Evolutionary conservation across 2,888 invertebrate genomes (phyloP).

Genomic region (Cephus pulcher): DNA sequence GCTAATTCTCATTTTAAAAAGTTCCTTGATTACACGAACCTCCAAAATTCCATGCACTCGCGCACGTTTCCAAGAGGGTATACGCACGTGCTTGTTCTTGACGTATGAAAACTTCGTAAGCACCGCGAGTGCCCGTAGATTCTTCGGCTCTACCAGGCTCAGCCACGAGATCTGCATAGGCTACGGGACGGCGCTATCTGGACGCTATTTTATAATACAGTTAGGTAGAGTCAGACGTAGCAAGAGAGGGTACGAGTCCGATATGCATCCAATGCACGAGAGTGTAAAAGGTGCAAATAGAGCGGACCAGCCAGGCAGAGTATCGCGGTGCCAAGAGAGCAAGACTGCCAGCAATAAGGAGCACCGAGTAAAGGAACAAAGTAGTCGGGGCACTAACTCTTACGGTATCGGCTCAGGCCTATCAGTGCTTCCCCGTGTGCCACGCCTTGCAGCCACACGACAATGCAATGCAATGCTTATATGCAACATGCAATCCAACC

Average conservation of each 20-base stretch:
- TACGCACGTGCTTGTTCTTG: background rate
- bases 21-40: background rate
- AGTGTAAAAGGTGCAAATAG: background rate
- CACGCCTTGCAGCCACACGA: conserved; percentile 48
- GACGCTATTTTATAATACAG: conserved; percentile 56
- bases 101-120: background rate
- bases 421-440: conserved; percentile 47
- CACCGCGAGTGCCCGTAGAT: background rate
- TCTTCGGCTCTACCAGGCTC: background rate
- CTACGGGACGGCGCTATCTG: conserved; percentile 34
- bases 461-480: conserved; percentile 41
- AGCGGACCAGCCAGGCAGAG: background rate
- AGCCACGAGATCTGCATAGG: background rate
- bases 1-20: background rate
- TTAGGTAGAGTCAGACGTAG: conserved; percentile 36
- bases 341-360: conserved; percentile 23
- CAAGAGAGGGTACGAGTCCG: conserved; percentile 10
- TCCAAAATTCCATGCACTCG: background rate
- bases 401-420: conserved; percentile 42
- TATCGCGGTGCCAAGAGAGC: background rate
- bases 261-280: background rate
- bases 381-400: conserved; percentile 23
- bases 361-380: conserved; percentile 20
- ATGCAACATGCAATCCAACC: conserved; percentile 35
- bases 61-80: background rate